Evolutionary conservation across 2,113 vertebrate genomes (phyloP), one percentile per base, ranked within the genome.

Genomic region (Riparia riparia): DNA sequence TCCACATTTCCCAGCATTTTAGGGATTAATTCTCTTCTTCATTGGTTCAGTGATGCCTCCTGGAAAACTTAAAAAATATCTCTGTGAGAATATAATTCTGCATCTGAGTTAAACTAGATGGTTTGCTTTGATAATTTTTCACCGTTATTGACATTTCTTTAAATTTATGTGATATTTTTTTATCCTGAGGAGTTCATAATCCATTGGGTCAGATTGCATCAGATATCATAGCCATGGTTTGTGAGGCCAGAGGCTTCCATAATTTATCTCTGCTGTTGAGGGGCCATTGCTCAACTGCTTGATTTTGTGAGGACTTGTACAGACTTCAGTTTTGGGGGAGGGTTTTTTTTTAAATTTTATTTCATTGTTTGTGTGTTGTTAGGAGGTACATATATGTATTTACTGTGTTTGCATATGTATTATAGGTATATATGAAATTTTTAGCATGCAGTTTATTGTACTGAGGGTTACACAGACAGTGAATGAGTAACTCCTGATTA

Each of bases 1-100:
- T 97, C 86, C 90, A 81, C 80, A 14, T 96, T 96, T 91, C 68
- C 82, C 68, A 72, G 74, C 89, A 60, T 96, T 97, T 97, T 94
- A 97, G 95, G 97, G 95, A 97, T 97, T 96, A 96, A 90, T 90
- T 96, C 77, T 89, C 32, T 69, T 85, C 50, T 91, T 89, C 73
- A 86, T 94, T 91, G 83, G 92, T 94, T 80, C 74, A 44, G 63
- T 6, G 42, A n/a, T 92, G 80, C 82, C 86, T 92, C 63, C 81
- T 3, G 3, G 83, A 94, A 94, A 94, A 86, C 68, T 73, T 94
- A 63, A 82, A 87, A 69, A 79, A 50, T 17, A 13, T 71, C 76
- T 82, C 25, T 32, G 18, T 83, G 80, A 89, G 72, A 93, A 61
- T 83, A 68, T 88, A 84, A 57, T 94, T 86, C 90, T 76, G 82